These are phyloP conservation scores for Tapirus indicus DNA, from an alignment of 2,797 vertebrate species.

Conservation along the genomic window DNA sequence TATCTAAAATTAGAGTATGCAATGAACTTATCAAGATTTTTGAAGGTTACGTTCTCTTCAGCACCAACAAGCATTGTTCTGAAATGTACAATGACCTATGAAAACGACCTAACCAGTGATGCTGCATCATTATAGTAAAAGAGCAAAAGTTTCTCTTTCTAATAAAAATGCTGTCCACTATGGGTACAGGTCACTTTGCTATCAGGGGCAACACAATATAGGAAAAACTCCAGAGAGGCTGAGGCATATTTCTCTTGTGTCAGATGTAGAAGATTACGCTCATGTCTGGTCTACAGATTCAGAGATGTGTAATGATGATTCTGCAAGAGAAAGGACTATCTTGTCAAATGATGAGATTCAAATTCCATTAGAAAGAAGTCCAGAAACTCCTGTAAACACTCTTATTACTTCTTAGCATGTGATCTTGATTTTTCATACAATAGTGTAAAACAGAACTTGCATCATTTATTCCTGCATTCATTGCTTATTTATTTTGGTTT, in stretches of 20 bases:
- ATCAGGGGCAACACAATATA: background rate
- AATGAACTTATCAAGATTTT: background rate
- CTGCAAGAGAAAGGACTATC: background rate
- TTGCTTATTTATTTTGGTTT: background rate
- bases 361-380: background rate
- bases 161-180: background rate
- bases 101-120: background rate
- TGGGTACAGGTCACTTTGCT: background rate
- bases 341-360: background rate
- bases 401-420: background rate
- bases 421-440: background rate
- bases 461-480: background rate
- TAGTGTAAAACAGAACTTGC: background rate
- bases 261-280: background rate
- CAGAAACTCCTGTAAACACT: background rate
- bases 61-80: background rate
- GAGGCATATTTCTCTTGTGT: background rate
- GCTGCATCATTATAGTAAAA: background rate
- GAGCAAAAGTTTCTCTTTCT: background rate
- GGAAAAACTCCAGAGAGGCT: background rate
- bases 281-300: background rate
- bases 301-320: background rate
- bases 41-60: background rate
- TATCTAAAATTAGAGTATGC: background rate
- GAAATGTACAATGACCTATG: background rate